Base-by-base conservation (phyloP, 2,797 vertebrate species). In the Mastacembelus armatus region DNA sequence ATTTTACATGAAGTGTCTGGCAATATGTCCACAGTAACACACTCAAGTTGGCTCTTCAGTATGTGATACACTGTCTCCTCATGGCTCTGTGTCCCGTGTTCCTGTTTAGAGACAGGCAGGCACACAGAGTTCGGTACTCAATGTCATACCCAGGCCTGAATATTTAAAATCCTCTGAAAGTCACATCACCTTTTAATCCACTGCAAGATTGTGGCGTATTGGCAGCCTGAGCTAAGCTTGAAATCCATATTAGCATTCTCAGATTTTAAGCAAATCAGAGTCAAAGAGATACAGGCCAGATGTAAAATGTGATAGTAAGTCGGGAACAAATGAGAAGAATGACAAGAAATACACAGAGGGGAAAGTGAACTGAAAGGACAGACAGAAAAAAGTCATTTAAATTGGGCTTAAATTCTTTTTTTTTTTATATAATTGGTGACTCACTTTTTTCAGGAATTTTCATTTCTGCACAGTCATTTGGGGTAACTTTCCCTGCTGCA, bases 51-150 rank as follows among this genome's bases (percentile, higher is more conserved):
- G 63, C 55, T 65, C 11, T 42, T 66, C 30, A 27, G 40, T 59
- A 60, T 64, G 55, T 74, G 49, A 65, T 45, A 58, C 44, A 11
- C 42, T 32, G 62, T 78, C 51, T 70, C 60, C 63, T 50, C 38
- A 24, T 61, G 59, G 75, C 75, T 83, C 60, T 66, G 59, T 21
- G 9, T 74, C 73, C 62, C 5, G 29, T 65, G 50, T 81, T 44
- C 10, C 49, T 80, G 67, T 84, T 78, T 71, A 35, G 62, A 32
- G 74, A 83, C 50, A 39, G 47, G 47, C 55, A 42, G 65, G 78
- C 72, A 78, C 71, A 79, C 63, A 48, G 63, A 71, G 78, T 78
- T 75, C 52, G 14, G 81, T 52, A 87, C 87, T 61, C 77, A 77
- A 84, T 78, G 70, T 84, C 61, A 24, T 58, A 64, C 62, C 78